Conservation (phyloP, 2,113 vertebrate genomes). For the Baryphthengus martii region DNA sequence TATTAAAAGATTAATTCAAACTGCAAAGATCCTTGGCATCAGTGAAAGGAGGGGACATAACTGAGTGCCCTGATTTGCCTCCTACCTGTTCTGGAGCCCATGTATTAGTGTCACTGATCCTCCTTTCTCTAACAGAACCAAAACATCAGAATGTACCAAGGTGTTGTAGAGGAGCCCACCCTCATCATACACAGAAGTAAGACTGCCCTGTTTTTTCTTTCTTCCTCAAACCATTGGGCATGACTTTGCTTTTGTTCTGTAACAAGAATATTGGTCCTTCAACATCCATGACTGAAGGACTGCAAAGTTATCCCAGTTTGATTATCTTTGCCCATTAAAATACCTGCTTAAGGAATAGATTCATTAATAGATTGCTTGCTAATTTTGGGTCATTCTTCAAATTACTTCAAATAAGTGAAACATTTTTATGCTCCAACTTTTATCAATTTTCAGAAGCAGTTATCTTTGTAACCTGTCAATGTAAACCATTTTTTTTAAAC, state of each 20-base stretch:
- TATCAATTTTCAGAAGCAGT: neutral
- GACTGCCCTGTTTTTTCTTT: neutral
- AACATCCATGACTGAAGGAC: neutral
- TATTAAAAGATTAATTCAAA: neutral
- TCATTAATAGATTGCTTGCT: neutral
- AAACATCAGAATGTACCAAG: rapidly evolving
- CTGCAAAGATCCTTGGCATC: neutral
- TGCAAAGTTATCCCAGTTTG: neutral
- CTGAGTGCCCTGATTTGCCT: neutral
- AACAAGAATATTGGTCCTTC: rapidly evolving
- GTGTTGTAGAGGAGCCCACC: neutral
- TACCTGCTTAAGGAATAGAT: neutral
- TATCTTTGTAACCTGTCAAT: neutral
- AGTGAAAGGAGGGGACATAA: neutral
- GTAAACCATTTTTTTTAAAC: neutral
- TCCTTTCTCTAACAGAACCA: neutral
- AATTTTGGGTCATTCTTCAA: neutral
- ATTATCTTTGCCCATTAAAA: neutral
- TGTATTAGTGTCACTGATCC: neutral
- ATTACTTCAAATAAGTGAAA: neutral
- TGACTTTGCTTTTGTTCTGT: neutral
- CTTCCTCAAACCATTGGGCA: neutral
- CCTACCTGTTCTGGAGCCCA: neutral
- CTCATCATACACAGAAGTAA: neutral
- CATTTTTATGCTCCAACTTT: neutral